Conservation (phyloP, 2,113 vertebrate species). For the Emydura subglobosa region DNA sequence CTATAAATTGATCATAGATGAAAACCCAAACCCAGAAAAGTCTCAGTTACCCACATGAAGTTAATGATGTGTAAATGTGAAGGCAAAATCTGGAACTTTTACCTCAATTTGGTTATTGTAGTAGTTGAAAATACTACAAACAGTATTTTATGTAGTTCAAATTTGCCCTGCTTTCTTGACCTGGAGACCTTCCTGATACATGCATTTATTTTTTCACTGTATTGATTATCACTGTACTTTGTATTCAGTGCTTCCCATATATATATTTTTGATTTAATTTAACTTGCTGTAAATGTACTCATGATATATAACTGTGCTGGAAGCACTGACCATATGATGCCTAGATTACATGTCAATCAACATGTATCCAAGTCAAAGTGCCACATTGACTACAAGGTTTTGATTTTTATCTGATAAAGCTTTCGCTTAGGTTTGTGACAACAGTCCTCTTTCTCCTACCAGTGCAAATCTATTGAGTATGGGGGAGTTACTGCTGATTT, state of each 20-base stretch:
- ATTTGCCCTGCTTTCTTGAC: not conserved
- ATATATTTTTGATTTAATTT: not conserved
- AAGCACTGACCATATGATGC: not conserved
- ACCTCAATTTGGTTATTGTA: not conserved
- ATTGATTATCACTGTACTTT: not conserved
- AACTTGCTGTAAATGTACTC: not conserved
- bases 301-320: not conserved
- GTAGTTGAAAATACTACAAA: not conserved
- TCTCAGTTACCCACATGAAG: not conserved
- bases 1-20: not conserved
- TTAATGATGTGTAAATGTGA: not conserved
- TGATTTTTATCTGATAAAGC: not conserved
- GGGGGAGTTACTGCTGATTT: not conserved
- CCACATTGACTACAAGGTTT: not conserved
- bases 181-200: not conserved
- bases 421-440: not conserved
- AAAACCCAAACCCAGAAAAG: not conserved
- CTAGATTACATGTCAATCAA: not conserved
- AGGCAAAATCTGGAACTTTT: not conserved
- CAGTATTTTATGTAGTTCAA: not conserved
- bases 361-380: not conserved
- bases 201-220: not conserved
- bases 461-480: not conserved
- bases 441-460: not conserved
- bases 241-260: not conserved